Evolutionary conservation across 2,113 vertebrate species (phyloP), one percentile per base, ranked within the genome.

Genomic region (Stigmatopora argus): DNA sequence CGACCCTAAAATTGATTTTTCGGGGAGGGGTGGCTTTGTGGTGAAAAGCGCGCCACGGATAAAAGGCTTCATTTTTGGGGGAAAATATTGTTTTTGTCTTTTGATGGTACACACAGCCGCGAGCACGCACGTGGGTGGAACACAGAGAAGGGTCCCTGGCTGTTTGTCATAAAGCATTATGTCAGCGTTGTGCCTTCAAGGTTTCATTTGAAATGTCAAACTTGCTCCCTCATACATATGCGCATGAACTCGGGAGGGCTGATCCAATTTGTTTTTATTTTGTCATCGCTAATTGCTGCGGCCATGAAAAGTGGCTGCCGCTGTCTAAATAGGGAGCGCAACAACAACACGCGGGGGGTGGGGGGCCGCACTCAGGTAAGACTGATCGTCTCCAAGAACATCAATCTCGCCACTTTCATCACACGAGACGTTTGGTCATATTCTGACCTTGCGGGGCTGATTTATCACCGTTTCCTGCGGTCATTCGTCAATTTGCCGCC

Each of bases 131-230:
- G 59, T 61, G 59, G 59, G 59, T 7, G 41, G 59, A 45, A 19
- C 38, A 35, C 23, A 49, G 59, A 61, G 3, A 51, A 64, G 17
- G 61, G 61, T 63, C 61, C 23, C 45, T 17, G 61, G 13, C 49
- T 53, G 23, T 46, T 23, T 58, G 60, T 61, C 59, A 61, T 45
- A 61, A 21, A 61, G 19, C 59, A 61, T 56, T 34, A 51, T 57
- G 51, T 38, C 18, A 48, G 31, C 15, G 61, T 63, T 45, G 61
- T 70, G 47, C 67, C 15, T 23, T 31, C 46, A 59, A 69, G 46
- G 59, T 72, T 51, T 65, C 34, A 62, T 47, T 58, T 71, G 64
- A 53, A 60, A 69, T 63, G 46, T 68, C 44, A 61, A 46, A 66
- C 47, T 10, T 48, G 44, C 66, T 68, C 49, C 64, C 19, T 60